These are phyloP conservation scores for Cheilosia scutellata DNA, from an alignment of 2,888 invertebrate species.

Conservation along the genomic window DNA sequence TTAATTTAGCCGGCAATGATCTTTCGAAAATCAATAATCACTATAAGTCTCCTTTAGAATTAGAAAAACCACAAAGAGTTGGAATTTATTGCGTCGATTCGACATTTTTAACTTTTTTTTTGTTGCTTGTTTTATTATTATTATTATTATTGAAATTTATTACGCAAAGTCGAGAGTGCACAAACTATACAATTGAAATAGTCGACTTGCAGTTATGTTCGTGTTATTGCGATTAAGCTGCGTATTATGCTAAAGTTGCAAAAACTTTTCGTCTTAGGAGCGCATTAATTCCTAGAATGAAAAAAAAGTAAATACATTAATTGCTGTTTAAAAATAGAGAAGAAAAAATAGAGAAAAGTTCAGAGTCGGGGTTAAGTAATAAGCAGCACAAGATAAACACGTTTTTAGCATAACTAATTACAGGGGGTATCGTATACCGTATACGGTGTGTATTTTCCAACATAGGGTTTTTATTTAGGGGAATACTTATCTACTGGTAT, in stretches of 20 bases:
- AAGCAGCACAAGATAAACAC: conserved; percentile 51
- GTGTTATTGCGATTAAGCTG: not conserved
- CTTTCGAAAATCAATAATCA: conserved; percentile 47
- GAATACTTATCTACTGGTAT: too few relatives aligned
- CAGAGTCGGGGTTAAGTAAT: conserved; percentile 35
- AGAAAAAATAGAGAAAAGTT: conserved; percentile 19
- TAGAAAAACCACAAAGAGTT: conserved; percentile 75
- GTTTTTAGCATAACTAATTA: conserved; percentile 25
- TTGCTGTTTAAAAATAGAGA: conserved; percentile 22
- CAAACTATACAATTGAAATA: not conserved
- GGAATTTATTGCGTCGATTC: conserved; percentile 78
- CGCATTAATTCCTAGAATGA: conserved; percentile 53
- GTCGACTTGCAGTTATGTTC: conserved; percentile 42
- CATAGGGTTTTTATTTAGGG: not conserved
- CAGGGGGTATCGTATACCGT: too few relatives aligned
- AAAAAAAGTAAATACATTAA: conserved; percentile 39
- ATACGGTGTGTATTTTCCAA: too few relatives aligned
- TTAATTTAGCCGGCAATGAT: conserved; percentile 17
- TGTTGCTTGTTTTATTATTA: not conserved
- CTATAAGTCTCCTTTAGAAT: conserved; percentile 75
- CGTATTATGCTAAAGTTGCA: conserved; percentile 32
- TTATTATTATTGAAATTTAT: not conserved
- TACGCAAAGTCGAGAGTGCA: not conserved
- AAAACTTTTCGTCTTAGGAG: conserved; percentile 5
- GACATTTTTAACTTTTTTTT: conserved; percentile 77